Evolutionary conservation across 2,113 vertebrate species (phyloP).

Genomic region (Callithrix jacchus): DNA sequence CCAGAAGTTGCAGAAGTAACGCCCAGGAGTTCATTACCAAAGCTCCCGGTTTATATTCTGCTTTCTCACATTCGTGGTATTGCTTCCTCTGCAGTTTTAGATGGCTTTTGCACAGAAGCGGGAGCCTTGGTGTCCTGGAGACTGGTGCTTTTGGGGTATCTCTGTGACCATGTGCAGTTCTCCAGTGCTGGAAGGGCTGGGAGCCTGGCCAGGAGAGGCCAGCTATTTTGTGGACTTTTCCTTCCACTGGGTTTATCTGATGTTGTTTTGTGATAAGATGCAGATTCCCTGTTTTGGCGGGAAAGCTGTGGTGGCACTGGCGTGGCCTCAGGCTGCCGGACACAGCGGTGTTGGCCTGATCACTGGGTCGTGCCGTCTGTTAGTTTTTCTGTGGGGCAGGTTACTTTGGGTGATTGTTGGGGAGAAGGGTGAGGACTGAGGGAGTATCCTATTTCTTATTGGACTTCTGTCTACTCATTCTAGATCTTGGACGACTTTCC

Average conservation of each 20-base stretch:
- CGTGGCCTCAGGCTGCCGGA: not conserved
- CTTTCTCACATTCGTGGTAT: not conserved
- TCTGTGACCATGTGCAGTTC: not conserved
- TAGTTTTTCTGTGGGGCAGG: not conserved
- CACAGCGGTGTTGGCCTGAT: rapidly evolving
- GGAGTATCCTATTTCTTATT: rapidly evolving
- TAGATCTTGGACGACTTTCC: not conserved
- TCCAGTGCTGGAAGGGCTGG: not conserved
- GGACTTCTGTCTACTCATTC: rapidly evolving
- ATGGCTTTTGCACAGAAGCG: rapidly evolving
- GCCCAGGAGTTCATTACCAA: rapidly evolving
- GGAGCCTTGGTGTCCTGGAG: not conserved
- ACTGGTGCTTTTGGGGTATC: not conserved
- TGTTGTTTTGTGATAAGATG: not conserved
- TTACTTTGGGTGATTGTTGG: not conserved
- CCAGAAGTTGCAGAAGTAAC: not conserved
- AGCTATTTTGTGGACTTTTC: not conserved
- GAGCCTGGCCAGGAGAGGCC: not conserved
- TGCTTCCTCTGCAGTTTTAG: not conserved
- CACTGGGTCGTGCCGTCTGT: not conserved
- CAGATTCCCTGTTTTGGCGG: not conserved
- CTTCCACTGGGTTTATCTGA: not conserved
- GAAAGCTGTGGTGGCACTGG: not conserved
- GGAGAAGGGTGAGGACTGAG: rapidly evolving
- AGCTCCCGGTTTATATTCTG: rapidly evolving